Percentiles rank a stretch among this genome's conserved stretches.
Conservation (phyloP, 2,888 invertebrate species). For the Iphiclides podalirius region DNA sequence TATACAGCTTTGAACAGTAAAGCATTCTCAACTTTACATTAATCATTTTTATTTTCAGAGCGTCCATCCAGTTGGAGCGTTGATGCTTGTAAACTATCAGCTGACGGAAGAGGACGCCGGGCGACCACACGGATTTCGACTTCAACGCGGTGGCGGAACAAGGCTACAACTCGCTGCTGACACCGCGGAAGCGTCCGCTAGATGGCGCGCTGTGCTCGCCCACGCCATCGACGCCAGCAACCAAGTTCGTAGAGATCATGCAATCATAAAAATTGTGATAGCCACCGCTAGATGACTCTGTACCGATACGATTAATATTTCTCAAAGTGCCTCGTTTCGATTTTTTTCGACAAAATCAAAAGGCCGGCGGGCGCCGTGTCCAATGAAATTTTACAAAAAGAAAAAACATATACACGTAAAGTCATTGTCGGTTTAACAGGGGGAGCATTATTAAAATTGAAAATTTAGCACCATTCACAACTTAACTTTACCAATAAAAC, state of each 20-base stretch:
- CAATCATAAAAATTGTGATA: neutral
- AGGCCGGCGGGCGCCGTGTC: too few species aligned
- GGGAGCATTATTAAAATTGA: too few species aligned
- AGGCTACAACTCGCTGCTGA: slow-evolving; percentile 90
- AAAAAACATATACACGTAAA: too few species aligned
- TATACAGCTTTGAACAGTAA: too few species aligned
- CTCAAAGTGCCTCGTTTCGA: neutral
- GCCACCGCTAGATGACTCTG: slow-evolving; percentile 3
- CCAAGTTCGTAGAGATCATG: slow-evolving; percentile 63
- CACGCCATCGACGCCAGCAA: slow-evolving; percentile 88
- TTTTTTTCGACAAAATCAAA: too few species aligned
- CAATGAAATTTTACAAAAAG: too few species aligned
- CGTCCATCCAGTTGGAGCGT: slow-evolving; percentile 92
- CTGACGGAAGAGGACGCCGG: slow-evolving; percentile 84
- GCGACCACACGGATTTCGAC: slow-evolving; percentile 85
- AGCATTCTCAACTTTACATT: neutral
- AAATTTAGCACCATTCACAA: too few species aligned
- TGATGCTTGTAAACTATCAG: slow-evolving; percentile 91
- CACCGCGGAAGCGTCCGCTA: slow-evolving; percentile 83
- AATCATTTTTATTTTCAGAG: slow-evolving; percentile 77
- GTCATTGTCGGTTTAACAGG: too few species aligned
- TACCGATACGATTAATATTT: neutral
- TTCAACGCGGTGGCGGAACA: slow-evolving; percentile 85
- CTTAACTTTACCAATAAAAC: too few species aligned
- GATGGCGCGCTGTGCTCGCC: slow-evolving; percentile 89